Base-by-base conservation (phyloP, 2,797 vertebrate genomes). In the Bradypus variegatus region DNA sequence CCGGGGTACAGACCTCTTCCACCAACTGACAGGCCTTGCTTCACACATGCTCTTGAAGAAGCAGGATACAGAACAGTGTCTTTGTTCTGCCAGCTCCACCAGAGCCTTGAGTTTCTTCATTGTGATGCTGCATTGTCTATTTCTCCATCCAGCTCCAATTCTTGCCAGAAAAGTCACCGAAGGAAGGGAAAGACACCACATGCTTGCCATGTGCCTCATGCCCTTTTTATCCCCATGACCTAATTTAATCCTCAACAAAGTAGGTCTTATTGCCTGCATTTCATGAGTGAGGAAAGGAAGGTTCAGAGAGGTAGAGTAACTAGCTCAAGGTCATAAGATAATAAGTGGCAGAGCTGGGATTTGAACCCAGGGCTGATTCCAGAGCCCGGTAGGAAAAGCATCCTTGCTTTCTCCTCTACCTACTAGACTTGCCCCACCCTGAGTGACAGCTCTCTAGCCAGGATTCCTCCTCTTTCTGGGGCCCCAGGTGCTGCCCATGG, bases 291-390 rank as follows among this genome's bases (percentile, higher is more conserved):
- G 67, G 45, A 92, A 27, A 62, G 33, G 45, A 72, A 91, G 80
- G 21, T 82, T 86, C 78, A 88, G 91, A 81, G n/a, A 94, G 55
- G 53, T 36, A 33, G 33, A 64, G 41, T 64, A 70, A 94, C 67
- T 85, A 45, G 1, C 1, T 33, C 38, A 75, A 64, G 77, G 62
- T 55, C 5, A 79, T 73, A 84, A 79, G 53, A 45, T 62, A 83
- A 25, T 8, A 64, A 48, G 64, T 27, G 62, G 33, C 50, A 55
- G 87, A 73, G 67, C 15, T n/a, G 55, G 29, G 23, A 41, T 65
- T 91, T 48, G 83, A 84, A 90, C 67, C 11, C 87, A 50, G 60
- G 79, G n/a, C 72, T 91, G 88, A 83, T 29, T 83, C 41, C 67
- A 77, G 58, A 88, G 41, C 21, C 72, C 31, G 31, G 29, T 2